Evolutionary conservation across 2,113 vertebrate species (phyloP).

Genomic region (Ctenodactylus gundi): DNA sequence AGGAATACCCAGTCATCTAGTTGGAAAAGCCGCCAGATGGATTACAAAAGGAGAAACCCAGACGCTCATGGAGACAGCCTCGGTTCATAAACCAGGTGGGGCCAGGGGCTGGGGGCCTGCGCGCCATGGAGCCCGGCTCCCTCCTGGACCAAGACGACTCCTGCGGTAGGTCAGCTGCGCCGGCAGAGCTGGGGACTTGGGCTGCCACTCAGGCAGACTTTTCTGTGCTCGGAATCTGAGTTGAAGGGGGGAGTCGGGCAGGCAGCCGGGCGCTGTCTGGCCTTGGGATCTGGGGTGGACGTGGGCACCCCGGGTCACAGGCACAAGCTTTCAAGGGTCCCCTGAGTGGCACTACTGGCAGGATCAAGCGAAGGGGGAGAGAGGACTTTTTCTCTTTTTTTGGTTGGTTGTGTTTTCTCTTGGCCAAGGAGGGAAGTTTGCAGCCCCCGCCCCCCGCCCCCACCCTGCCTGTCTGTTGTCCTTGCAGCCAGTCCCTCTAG

Average conservation of each 20-base stretch:
- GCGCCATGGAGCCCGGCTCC: constrained; percentile 87
- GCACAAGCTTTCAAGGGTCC: constrained; percentile 20
- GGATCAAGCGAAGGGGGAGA: neutral
- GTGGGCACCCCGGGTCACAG: neutral
- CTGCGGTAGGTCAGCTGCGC: constrained; percentile 83
- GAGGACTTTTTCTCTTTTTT: too few species aligned
- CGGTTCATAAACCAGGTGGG: constrained; percentile 87
- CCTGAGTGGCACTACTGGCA: neutral
- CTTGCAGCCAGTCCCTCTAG: neutral
- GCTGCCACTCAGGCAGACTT: constrained; percentile 52
- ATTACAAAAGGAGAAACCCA: constrained; percentile 85
- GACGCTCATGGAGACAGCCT: constrained; percentile 84
- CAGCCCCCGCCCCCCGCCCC: too few species aligned
- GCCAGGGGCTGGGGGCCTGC: constrained; percentile 82
- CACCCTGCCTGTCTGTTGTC: constrained; percentile 22
- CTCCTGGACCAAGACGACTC: constrained; percentile 84
- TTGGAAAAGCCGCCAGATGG: constrained; percentile 86
- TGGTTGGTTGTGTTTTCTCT: constrained; percentile 53
- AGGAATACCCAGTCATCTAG: constrained; percentile 86
- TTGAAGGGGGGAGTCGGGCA: neutral
- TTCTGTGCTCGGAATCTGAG: constrained; percentile 42
- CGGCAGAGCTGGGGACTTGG: constrained; percentile 70
- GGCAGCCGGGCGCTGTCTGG: constrained; percentile 62
- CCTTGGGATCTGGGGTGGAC: neutral
- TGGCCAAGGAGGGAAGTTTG: constrained; percentile 77